These are phyloP conservation scores for Argyra leucocephala DNA, from an alignment of 2,888 invertebrate genomes.

Conservation along the genomic window DNA sequence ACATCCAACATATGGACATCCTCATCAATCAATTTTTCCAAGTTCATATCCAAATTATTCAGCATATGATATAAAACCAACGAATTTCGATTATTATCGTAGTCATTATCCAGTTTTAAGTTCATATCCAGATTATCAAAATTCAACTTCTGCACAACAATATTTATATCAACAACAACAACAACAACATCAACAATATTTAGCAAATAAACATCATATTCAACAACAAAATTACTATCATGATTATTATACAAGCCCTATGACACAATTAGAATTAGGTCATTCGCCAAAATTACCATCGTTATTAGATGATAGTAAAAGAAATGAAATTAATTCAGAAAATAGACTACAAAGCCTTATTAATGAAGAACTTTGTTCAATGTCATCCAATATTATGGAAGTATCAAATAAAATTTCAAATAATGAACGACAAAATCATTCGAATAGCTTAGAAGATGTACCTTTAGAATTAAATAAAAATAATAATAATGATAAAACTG, in stretches of 20 bases:
- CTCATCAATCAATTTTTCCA: not conserved
- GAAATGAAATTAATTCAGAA: not conserved
- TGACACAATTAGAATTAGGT: not conserved
- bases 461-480: not conserved
- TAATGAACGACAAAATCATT: not conserved
- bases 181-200: not conserved
- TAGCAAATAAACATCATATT: not conserved
- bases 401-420: not conserved
- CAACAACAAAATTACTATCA: not conserved
- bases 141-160: not conserved
- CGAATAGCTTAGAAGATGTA: not conserved
- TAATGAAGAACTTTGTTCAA: not conserved
- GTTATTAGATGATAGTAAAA: not conserved
- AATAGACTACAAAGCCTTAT: not conserved
- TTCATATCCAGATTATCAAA: not conserved
- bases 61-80: not conserved
- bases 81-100: not conserved
- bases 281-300: not conserved
- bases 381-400: not conserved
- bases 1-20: not conserved
- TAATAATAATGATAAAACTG: not conserved
- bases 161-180: not conserved
- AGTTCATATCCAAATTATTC: not conserved
- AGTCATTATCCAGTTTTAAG: not conserved
- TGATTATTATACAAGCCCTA: not conserved